Evolutionary conservation across 2,797 vertebrate species (phyloP).

Genomic region (Prunella strophiata): DNA sequence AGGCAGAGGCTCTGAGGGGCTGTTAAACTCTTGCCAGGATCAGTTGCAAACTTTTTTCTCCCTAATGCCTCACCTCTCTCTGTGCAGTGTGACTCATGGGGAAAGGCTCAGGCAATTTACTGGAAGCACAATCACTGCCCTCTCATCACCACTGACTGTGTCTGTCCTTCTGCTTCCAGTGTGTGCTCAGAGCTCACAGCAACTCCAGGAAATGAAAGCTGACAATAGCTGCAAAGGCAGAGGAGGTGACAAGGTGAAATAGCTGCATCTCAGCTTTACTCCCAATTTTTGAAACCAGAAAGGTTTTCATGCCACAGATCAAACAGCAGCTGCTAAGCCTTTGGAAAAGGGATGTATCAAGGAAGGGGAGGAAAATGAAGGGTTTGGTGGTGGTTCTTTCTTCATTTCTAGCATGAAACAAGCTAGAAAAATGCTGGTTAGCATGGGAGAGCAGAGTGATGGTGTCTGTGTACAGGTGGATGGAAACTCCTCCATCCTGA

Average conservation of each 20-base stretch:
- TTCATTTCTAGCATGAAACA: neutral
- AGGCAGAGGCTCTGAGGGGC: neutral
- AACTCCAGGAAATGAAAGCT: slow-evolving; percentile 16
- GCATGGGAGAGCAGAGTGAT: neutral
- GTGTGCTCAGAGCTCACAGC: neutral
- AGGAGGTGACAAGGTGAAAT: slow-evolving; percentile 33
- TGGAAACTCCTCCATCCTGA: neutral
- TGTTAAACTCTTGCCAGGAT: neutral
- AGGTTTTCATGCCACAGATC: neutral
- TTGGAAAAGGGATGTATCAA: neutral
- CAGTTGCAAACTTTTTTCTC: neutral
- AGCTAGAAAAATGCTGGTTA: neutral
- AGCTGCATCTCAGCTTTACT: neutral
- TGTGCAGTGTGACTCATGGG: slow-evolving; percentile 24
- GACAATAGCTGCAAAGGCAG: neutral
- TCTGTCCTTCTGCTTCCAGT: neutral
- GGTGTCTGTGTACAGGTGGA: neutral
- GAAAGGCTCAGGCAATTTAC: slow-evolving; percentile 8
- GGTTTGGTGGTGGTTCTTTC: neutral
- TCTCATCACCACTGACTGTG: neutral
- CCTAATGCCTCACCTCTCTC: neutral
- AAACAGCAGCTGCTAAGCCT: neutral
- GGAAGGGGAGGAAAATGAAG: neutral
- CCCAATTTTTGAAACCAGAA: neutral
- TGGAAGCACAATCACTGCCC: neutral